Conservation (phyloP, 30 jellyfish, hydroid and myxozoan species). For the Hydractinia symbiolongicarpus region DNA sequence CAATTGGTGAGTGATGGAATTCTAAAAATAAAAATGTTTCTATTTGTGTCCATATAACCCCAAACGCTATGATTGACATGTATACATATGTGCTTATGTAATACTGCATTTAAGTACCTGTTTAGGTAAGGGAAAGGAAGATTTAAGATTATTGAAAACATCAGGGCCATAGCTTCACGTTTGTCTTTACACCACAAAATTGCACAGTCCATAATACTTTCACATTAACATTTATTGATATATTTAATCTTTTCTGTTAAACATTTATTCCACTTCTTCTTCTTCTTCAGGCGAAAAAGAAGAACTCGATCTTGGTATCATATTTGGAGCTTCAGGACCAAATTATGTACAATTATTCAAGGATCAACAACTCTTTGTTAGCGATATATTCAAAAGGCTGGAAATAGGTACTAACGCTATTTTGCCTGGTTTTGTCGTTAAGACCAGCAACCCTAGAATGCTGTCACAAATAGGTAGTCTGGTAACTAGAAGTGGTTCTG, state of each 20-base stretch:
- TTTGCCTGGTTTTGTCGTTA: conserved; percentile 35
- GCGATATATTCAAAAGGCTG: conserved; percentile 22
- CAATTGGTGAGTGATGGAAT: not conserved
- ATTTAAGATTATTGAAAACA: too few species aligned
- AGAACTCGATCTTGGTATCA: conserved; percentile 64
- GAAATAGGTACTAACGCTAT: conserved; percentile 34
- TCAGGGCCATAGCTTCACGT: too few species aligned
- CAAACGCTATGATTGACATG: too few species aligned
- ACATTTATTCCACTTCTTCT: not conserved
- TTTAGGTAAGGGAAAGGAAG: too few species aligned
- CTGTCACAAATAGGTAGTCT: conserved; percentile 32
- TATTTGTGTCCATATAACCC: too few species aligned
- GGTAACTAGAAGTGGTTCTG: not conserved
- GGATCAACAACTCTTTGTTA: conserved; percentile 39
- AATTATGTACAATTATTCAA: conserved; percentile 21
- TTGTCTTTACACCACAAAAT: too few species aligned
- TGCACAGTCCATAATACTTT: too few species aligned
- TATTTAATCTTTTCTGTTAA: not conserved
- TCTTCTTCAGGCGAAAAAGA: conserved; percentile 31
- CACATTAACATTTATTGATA: too few species aligned
- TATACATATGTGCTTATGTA: too few species aligned
- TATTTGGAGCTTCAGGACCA: conserved; percentile 59
- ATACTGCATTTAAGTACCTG: too few species aligned
- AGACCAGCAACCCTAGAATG: conserved; percentile 28
- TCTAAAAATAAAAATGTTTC: too few species aligned